Base-by-base conservation (phyloP, 2,113 vertebrate genomes). In the Platycercus adscitus region DNA sequence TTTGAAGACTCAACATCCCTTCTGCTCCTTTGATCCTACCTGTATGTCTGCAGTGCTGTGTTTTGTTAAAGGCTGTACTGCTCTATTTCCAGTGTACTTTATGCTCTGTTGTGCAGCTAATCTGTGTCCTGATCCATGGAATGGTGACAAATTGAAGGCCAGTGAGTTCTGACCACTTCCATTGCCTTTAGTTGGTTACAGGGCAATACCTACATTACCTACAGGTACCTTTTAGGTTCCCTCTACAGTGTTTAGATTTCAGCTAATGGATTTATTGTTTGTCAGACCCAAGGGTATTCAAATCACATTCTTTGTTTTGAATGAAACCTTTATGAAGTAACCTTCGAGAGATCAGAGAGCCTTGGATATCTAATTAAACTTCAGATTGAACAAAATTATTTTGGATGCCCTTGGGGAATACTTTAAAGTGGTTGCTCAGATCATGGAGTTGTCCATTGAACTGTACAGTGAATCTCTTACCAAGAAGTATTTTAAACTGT, bases 391-490 rank as follows among this genome's bases (percentile, higher is more conserved):
- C 72, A 91, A 76, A 96, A 93, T 95, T 96, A 63, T 96, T 96
- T 93, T 95, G 72, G 83, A 81, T 95, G 89, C 86, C 96, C 53
- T 76, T 44, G 55, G 93, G 97, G 81, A 55, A 70, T 79, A 64
- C 97, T 96, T 97, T 95, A 81, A 96, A 96, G 96, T 97, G 94
- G 88, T 96, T 93, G 68, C 55, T 96, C 79, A 96, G 87, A 94
- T 94, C 81, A 55, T 84, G 93, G 96, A 95, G 81, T 96, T 96
- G 94, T 91, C 94, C 94, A 93, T 88, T 95, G 93, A 97, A 86
- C 80, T 90, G 64, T 77, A 82, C 46, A 46, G 56, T 8, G 73
- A 89, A 44, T 81, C 93, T 95, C 70, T 89, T 41, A 52, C 58
- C 46, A 28, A 81, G 78, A 79, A 71, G 46, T 70, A 46, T 81